Percentiles rank a stretch among this genome's conserved stretches.
Conservation (phyloP, 2,888 invertebrate species). For the Callyntrura sp. region DNA sequence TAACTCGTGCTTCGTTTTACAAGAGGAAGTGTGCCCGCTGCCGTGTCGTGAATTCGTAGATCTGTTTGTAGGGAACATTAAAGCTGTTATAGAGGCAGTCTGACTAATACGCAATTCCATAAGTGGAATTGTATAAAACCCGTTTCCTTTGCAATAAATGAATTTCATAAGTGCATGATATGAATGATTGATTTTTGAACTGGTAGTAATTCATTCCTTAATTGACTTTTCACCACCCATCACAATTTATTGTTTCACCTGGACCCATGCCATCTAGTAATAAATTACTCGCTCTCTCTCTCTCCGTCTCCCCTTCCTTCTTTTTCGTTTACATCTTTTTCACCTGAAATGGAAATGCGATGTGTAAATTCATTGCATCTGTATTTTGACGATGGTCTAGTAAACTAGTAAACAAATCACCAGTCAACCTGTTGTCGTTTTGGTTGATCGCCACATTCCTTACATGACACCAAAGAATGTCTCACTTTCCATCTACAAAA, state of each 20-base stretch:
- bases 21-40: too few species aligned
- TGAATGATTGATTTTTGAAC: slow-evolving; percentile 54
- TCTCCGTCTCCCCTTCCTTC: neutral
- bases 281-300: slow-evolving; percentile 52
- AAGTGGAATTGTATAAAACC: neutral
- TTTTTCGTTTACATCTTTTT: neutral
- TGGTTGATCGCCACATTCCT: slow-evolving; percentile 71
- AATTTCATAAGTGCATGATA: neutral
- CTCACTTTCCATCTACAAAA: slow-evolving; percentile 52
- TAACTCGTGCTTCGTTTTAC: too few species aligned
- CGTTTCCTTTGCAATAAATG: neutral
- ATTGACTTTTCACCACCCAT: slow-evolving; percentile 73
- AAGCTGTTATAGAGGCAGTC: too few species aligned
- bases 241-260: slow-evolving; percentile 57
- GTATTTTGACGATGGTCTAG: neutral
- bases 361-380: neutral
- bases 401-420: slow-evolving; percentile 74
- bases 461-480: slow-evolving; percentile 72
- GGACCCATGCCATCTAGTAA: slow-evolving; percentile 47
- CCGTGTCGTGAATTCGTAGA: neutral
- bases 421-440: slow-evolving; percentile 63
- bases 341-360: neutral
- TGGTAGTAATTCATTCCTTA: slow-evolving; percentile 65
- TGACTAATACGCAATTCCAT: too few species aligned
- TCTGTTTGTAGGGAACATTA: neutral